Percentiles rank a stretch among this genome's conserved stretches.
Conservation (phyloP, 2,888 invertebrate species). For the Cheilosia urbana region DNA sequence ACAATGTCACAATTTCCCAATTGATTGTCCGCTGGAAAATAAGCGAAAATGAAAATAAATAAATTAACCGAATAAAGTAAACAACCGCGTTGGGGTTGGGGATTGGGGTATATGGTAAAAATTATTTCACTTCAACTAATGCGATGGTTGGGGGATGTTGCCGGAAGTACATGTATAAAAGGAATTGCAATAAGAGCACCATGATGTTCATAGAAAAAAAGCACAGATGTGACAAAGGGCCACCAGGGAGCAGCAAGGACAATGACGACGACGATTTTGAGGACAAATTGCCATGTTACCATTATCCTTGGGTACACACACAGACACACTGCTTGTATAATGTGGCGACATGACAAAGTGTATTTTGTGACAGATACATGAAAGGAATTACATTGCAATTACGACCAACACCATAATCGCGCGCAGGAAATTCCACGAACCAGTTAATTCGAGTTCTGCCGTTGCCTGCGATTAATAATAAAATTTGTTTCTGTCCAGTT, state of each 20-base stretch:
- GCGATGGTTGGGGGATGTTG: slow-evolving; percentile 52
- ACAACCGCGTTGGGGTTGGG: slow-evolving; percentile 1
- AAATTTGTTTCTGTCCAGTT: neutral
- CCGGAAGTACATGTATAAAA: slow-evolving; percentile 8
- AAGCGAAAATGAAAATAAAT: slow-evolving; percentile 71
- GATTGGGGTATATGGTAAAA: slow-evolving; percentile 13
- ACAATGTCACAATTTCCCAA: slow-evolving; percentile 78
- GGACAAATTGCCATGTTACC: slow-evolving; percentile 14
- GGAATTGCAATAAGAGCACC: slow-evolving; percentile 14
- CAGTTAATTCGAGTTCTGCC: slow-evolving; percentile 24
- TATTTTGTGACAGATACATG: slow-evolving; percentile 45
- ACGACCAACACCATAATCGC: neutral
- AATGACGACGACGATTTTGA: neutral
- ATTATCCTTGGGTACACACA: slow-evolving; percentile 10
- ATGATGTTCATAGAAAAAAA: neutral
- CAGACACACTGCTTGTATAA: neutral
- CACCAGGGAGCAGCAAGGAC: slow-evolving; percentile 13
- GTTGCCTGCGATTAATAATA: slow-evolving; percentile 28
- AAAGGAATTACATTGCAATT: slow-evolving; percentile 27
- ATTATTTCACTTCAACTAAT: slow-evolving; percentile 56
- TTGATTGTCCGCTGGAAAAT: slow-evolving; percentile 71
- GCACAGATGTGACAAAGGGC: slow-evolving; percentile 35
- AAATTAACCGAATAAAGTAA: slow-evolving; percentile 63
- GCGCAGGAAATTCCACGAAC: slow-evolving; percentile 9
- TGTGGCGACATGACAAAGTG: slow-evolving; percentile 45